Conservation (phyloP, 1,140 invertebrate genomes). For the Heliconius melpomene region DNA sequence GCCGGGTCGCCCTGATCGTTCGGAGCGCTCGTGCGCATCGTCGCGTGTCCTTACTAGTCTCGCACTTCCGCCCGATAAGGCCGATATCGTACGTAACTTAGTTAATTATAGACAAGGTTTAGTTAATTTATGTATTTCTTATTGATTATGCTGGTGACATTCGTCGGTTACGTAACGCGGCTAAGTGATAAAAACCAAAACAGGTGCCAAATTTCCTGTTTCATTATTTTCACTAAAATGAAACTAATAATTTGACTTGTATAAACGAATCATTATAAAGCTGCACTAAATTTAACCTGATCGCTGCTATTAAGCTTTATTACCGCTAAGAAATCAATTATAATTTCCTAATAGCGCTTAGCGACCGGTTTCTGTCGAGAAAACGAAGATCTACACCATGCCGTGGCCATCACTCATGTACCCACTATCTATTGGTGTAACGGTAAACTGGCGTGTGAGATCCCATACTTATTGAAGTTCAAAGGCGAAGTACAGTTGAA, state of each 20-base stretch:
- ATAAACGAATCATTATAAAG: background rate
- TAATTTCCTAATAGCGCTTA: slow-evolving; percentile 11
- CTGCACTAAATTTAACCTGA: background rate
- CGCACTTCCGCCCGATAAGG: slow-evolving; percentile 21
- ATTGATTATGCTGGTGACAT: background rate
- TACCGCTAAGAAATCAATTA: slow-evolving; percentile 21
- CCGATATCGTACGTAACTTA: background rate
- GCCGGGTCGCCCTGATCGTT: slow-evolving; percentile 33
- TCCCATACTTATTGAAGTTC: slow-evolving; percentile 17
- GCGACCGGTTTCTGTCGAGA: background rate
- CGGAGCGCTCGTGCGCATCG: slow-evolving; percentile 47
- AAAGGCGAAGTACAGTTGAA: slow-evolving; percentile 29
- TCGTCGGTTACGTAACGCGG: background rate
- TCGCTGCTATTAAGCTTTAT: background rate
- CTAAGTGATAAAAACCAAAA: background rate
- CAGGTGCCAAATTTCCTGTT: background rate
- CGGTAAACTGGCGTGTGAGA: slow-evolving; percentile 1
- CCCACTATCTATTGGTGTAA: background rate
- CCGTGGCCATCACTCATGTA: background rate
- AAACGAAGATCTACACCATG: background rate
- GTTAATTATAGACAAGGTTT: slow-evolving; percentile 10
- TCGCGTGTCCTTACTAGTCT: slow-evolving; percentile 44
- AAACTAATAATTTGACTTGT: background rate
- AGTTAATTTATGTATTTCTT: background rate
- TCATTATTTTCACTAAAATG: background rate